Evolutionary conservation across 2,888 invertebrate genomes (phyloP).

Genomic region (Galerucella nymphaeae): DNA sequence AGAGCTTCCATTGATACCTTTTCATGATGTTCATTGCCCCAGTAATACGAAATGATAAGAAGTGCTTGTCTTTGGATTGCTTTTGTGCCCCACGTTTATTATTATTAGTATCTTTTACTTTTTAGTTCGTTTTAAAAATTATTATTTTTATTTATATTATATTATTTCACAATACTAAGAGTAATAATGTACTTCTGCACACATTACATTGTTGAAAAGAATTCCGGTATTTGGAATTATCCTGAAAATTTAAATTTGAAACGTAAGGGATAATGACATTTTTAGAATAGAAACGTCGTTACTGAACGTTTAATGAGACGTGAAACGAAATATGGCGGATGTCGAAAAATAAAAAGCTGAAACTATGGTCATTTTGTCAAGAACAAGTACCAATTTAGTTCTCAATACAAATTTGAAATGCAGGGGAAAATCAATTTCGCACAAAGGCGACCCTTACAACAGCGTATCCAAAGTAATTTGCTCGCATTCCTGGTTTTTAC

Average conservation of each 20-base stretch:
- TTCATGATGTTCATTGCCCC: too few relatives aligned
- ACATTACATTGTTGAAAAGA: constrained; percentile 3
- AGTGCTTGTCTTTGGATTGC: too few relatives aligned
- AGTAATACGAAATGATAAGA: too few relatives aligned
- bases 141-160: too few relatives aligned
- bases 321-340: constrained; percentile 31
- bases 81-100: too few relatives aligned
- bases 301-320: constrained; percentile 23
- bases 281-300: background rate
- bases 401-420: constrained; percentile 39
- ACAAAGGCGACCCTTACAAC: constrained; percentile 38
- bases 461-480: constrained; percentile 36
- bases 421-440: constrained; percentile 41
- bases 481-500: constrained; percentile 36
- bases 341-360: constrained; percentile 33
- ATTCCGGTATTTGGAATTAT: background rate
- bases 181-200: background rate
- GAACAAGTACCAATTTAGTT: constrained; percentile 41
- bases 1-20: too few relatives aligned
- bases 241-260: background rate
- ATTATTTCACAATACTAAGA: background rate
- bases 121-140: too few relatives aligned
- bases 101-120: too few relatives aligned
- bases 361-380: constrained; percentile 39
- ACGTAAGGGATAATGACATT: constrained; percentile 5